Percentiles rank a stretch among this genome's conserved stretches.
Evolutionary conservation across 1,140 invertebrate genomes (phyloP).

Genomic region (Heterodera schachtii): DNA sequence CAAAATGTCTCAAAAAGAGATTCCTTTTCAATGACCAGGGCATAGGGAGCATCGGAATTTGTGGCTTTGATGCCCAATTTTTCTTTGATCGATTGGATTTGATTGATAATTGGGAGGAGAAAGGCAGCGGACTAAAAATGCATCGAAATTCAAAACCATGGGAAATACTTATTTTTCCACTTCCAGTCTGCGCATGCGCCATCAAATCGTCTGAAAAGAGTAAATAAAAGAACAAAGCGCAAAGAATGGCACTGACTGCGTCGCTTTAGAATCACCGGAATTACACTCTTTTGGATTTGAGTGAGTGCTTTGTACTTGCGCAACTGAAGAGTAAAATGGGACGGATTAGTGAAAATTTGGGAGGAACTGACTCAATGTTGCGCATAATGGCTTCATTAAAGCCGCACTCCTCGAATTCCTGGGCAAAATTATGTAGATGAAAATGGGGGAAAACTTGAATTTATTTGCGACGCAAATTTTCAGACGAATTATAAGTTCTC

Average conservation of each 20-base stretch:
- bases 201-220: slow-evolving; percentile 32
- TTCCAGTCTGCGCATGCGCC: slow-evolving; percentile 38
- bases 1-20: too few relatives aligned
- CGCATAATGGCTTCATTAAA: slow-evolving; percentile 31
- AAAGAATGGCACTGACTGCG: neutral
- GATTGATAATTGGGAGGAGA: slow-evolving; percentile 31
- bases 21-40: too few relatives aligned
- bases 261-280: neutral
- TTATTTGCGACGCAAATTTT: neutral
- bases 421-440: too few relatives aligned
- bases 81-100: slow-evolving; percentile 20
- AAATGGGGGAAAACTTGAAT: too few relatives aligned
- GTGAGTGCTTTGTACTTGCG: slow-evolving; percentile 25
- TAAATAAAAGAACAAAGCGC: slow-evolving; percentile 2
- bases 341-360: too few relatives aligned
- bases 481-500: neutral
- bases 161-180: slow-evolving; percentile 3
- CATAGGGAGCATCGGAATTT: slow-evolving; percentile 29
- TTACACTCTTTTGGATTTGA: slow-evolving; percentile 24
- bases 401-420: slow-evolving; percentile 32
- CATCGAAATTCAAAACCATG: neutral
- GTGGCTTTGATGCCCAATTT: neutral
- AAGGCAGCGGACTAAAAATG: slow-evolving; percentile 34
- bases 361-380: slow-evolving; percentile 25
- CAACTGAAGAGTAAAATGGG: slow-evolving; percentile 21